Evolutionary conservation across 2,797 vertebrate species (phyloP).

Genomic region (Botia almorhae): DNA sequence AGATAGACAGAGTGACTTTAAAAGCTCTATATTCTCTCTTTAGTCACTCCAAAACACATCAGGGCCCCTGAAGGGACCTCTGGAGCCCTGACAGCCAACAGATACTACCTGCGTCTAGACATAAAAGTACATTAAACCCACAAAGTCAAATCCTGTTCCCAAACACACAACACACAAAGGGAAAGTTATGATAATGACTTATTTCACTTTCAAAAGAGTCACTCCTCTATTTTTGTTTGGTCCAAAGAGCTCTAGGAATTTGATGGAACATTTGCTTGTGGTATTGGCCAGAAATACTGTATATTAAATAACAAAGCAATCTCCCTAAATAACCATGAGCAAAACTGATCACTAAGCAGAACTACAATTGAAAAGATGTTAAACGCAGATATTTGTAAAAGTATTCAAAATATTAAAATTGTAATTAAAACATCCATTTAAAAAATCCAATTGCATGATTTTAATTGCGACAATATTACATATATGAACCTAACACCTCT

Average conservation of each 20-base stretch:
- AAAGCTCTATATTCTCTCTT: constrained; percentile 69
- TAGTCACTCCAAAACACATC: constrained; percentile 75
- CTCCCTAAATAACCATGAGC: constrained; percentile 14
- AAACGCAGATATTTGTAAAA: neutral
- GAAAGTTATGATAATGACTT: constrained; percentile 55
- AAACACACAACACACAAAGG: constrained; percentile 37
- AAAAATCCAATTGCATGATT: too few species aligned
- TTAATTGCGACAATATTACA: neutral
- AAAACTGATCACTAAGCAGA: constrained; percentile 8
- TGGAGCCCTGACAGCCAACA: constrained; percentile 51
- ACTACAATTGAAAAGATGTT: neutral
- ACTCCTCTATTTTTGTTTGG: constrained; percentile 56
- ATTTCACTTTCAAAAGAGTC: constrained; percentile 61
- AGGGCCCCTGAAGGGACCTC: constrained; percentile 60
- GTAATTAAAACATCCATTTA: neutral
- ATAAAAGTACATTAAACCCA: constrained; percentile 47
- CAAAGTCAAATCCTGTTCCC: constrained; percentile 45
- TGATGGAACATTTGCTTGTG: constrained; percentile 43
- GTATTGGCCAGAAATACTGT: constrained; percentile 34
- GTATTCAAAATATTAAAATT: neutral
- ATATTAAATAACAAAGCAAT: constrained; percentile 33
- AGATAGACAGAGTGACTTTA: constrained; percentile 72
- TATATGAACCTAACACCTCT: neutral
- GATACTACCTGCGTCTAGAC: constrained; percentile 52
- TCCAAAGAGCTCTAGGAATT: constrained; percentile 38